Conservation (phyloP, 2,113 vertebrate species). For the Gallinago undulata region DNA sequence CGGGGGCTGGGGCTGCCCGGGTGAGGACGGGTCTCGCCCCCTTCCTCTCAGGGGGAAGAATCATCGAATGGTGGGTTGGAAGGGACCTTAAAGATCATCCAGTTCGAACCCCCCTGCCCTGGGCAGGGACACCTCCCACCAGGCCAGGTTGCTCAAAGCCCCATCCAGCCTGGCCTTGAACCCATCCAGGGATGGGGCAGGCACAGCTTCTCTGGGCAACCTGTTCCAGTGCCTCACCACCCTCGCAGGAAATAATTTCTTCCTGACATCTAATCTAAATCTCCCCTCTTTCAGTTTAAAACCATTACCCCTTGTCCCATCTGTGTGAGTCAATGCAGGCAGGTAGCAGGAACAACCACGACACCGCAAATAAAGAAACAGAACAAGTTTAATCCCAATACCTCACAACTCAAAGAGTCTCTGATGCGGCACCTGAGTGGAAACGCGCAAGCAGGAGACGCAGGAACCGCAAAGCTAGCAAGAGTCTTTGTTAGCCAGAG, state of each 20-base stretch:
- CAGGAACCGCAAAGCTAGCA: too few species aligned
- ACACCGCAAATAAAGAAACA: too few species aligned
- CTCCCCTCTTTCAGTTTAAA: background rate
- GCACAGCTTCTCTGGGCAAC: background rate
- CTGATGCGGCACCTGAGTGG: too few species aligned
- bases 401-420: too few species aligned
- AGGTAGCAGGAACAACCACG: too few species aligned
- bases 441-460: too few species aligned
- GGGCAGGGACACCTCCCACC: background rate
- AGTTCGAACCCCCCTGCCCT: background rate
- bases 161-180: background rate
- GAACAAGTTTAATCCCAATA: too few species aligned
- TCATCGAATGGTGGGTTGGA: background rate
- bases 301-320: background rate
- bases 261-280: background rate
- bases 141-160: background rate
- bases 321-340: too few species aligned
- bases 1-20: too few species aligned
- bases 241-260: background rate
- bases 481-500: too few species aligned
- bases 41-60: accelerated
- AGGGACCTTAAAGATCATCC: background rate
- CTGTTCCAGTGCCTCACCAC: background rate
- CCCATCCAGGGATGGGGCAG: background rate
- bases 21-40: accelerated